Percentiles rank a stretch among this genome's conserved stretches.
Conservation (phyloP, 2,888 invertebrate genomes). For the Orthonychiurus folsomi region DNA sequence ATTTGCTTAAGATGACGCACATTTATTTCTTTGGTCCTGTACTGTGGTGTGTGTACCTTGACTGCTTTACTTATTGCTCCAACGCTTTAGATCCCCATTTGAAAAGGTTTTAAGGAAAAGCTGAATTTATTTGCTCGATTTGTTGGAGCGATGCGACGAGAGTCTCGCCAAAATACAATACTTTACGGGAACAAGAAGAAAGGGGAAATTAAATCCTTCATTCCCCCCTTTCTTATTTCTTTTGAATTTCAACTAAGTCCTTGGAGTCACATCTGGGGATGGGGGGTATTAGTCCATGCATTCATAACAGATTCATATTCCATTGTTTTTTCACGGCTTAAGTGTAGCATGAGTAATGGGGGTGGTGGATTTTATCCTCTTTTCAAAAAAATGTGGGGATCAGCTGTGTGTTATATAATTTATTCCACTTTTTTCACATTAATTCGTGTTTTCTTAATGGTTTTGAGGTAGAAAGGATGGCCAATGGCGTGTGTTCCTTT, state of each 20-base stretch:
- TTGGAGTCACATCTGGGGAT: background rate
- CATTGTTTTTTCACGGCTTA: background rate
- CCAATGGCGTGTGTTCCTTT: background rate
- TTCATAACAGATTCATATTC: background rate
- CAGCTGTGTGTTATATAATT: too few species aligned
- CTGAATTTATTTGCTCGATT: slow-evolving; percentile 1
- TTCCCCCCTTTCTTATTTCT: background rate
- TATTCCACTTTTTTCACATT: too few species aligned
- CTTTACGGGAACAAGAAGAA: background rate
- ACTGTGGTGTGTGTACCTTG: too few species aligned
- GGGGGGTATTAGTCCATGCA: background rate
- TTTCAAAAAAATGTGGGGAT: too few species aligned
- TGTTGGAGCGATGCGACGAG: background rate
- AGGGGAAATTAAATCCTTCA: background rate
- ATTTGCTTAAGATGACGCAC: background rate
- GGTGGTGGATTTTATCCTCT: too few species aligned
- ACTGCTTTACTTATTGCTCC: too few species aligned
- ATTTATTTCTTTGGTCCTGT: too few species aligned
- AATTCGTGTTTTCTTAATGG: too few species aligned
- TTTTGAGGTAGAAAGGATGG: background rate
- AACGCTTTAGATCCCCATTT: too few species aligned
- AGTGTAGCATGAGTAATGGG: background rate
- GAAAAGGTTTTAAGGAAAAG: background rate
- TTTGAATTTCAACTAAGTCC: background rate
- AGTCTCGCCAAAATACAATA: too few species aligned